Evolutionary conservation across 2,888 invertebrate species (phyloP), one percentile per base, ranked within the genome.

Genomic region (Charanyca ferruginea): DNA sequence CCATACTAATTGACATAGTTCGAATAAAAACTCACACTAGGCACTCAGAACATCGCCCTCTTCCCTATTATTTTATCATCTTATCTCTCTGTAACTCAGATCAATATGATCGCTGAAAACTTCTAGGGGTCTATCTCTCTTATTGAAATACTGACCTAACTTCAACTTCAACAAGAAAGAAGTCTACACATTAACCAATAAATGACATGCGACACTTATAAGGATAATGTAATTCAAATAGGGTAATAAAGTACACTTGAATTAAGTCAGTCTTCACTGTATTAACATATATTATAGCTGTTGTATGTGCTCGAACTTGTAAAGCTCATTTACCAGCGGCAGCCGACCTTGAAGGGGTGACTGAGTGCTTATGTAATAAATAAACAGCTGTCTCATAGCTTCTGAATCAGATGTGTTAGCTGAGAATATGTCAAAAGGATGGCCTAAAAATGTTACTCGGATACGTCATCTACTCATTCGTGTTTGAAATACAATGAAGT

Each of bases 271-370:
- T 38, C 23, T 23, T 44, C n/a, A n/a, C 20, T 20, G 11, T 9
- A 71, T 58, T 62, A 49, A 59, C 75, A 62, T 62, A 63, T 2
- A 62, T 62, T 45, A 61, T 22, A 11, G 18, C 38, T 41, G 49
- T 16, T 59, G 52, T 54, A 35, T 71, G 58, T 47, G 49, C 45
- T 18, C 25, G 11, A 52, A 62, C n/a, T 55, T 47, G 28, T 22
- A 52, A 77, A 77, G 73, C 49, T 45, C 47, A 53, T 51, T 57
- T 48, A 44, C 4, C 23, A 42, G 16, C 32, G 23, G n/a, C 20
- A 57, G 23, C 22, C 35, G 55, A 61, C 74, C 74, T 73, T 73
- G 58, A 22, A 4, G 13, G 58, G 13, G 22, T 60, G 73, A 54
- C 48, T 35, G 55, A 54, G 53, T 48, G 25, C 25, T 44, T 47